These are phyloP conservation scores for Lapara coniferarum DNA, from an alignment of 2,888 invertebrate species.

Conservation along the genomic window DNA sequence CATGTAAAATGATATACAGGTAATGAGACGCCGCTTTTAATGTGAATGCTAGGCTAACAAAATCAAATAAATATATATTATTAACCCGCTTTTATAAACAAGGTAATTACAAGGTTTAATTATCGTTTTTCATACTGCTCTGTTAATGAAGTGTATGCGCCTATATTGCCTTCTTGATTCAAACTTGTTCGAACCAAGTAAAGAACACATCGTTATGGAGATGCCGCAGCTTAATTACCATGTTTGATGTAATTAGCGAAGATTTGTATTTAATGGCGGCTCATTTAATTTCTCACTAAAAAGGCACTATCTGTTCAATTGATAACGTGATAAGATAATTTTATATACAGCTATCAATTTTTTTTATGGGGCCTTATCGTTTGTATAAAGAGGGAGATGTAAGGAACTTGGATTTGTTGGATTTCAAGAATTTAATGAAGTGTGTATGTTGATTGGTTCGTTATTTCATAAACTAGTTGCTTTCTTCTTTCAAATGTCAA, in stretches of 20 bases:
- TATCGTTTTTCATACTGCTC: slow-evolving; percentile 44
- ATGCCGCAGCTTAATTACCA: slow-evolving; percentile 45
- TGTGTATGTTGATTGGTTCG: background rate
- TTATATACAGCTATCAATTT: slow-evolving; percentile 40
- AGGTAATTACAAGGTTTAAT: slow-evolving; percentile 45
- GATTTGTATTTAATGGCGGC: slow-evolving; percentile 57
- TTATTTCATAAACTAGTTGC: background rate
- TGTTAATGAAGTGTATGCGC: slow-evolving; percentile 47
- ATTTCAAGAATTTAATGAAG: slow-evolving; percentile 5
- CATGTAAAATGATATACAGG: slow-evolving; percentile 10
- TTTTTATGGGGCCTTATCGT: slow-evolving; percentile 30
- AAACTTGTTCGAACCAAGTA: slow-evolving; percentile 39
- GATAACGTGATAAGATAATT: slow-evolving; percentile 43
- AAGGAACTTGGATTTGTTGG: slow-evolving; percentile 6
- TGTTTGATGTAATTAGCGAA: slow-evolving; percentile 55
- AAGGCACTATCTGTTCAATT: slow-evolving; percentile 44
- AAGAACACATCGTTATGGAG: slow-evolving; percentile 36
- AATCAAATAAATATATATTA: slow-evolving; percentile 28
- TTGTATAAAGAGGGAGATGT: slow-evolving; percentile 9
- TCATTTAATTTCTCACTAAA: slow-evolving; percentile 45
- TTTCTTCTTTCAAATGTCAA: background rate
- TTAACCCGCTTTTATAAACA: slow-evolving; percentile 40
- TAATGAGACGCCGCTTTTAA: slow-evolving; percentile 18
- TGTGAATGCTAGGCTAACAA: slow-evolving; percentile 1
- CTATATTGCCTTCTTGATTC: slow-evolving; percentile 31